phyloP scores from a whole-genome alignment of 2,888 invertebrate species.

The Apantesis nais region DNA sequence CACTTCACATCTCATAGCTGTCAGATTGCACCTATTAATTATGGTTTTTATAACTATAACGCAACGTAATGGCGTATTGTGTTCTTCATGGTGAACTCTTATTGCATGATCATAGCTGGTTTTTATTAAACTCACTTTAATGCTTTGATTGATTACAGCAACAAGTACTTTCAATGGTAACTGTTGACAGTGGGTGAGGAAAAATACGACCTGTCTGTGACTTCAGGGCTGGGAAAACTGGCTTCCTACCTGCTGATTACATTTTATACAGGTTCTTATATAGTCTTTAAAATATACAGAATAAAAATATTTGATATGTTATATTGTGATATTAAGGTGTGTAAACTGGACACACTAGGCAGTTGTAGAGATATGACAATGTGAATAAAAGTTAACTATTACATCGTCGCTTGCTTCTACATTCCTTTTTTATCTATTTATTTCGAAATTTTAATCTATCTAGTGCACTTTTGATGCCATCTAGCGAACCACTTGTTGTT shows the following conservation, averaged over 20 bases:
- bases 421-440: not conserved
- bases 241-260: not conserved
- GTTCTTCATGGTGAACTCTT: not conserved
- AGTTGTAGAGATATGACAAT: not conserved
- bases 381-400: not conserved
- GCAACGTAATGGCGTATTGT: slow-evolving; percentile 14
- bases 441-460: not conserved
- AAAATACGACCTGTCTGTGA: not conserved
- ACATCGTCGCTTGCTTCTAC: not conserved
- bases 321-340: not conserved
- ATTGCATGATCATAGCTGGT: not conserved
- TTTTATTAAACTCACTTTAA: not conserved
- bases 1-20: slow-evolving; percentile 4
- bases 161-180: not conserved
- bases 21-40: not conserved
- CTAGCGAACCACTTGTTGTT: not conserved
- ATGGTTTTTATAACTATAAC: slow-evolving; percentile 7
- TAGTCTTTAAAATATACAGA: not conserved
- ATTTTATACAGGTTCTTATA: not conserved
- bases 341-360: not conserved
- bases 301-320: not conserved
- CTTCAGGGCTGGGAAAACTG: not conserved
- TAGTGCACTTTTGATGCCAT: not conserved
- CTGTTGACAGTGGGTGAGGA: not conserved
- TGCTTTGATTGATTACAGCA: not conserved